These are phyloP conservation scores for Drosophila prosaltans DNA, from an alignment of 1,140 invertebrate genomes.

Conservation along the genomic window DNA sequence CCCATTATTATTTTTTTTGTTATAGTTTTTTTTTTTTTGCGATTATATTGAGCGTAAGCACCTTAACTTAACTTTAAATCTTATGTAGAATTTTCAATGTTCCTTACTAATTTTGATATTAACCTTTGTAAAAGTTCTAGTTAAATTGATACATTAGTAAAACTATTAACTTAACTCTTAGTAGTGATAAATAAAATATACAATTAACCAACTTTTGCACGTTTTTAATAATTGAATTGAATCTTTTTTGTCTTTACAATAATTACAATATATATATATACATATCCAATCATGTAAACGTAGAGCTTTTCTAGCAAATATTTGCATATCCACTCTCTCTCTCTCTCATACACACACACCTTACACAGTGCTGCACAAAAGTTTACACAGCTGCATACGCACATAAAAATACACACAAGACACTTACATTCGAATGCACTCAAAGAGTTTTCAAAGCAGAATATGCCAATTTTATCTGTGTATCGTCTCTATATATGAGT, in stretches of 20 bases:
- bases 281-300: constrained; percentile 39
- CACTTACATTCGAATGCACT: constrained; percentile 25
- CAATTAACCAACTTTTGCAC: constrained; percentile 12
- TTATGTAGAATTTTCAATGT: constrained; percentile 42
- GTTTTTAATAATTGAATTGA: constrained; percentile 12
- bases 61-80: constrained; percentile 25
- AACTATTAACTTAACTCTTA: constrained; percentile 29
- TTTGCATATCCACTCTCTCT: constrained; percentile 32
- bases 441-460: constrained; percentile 50
- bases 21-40: constrained; percentile 46
- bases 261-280: constrained; percentile 26
- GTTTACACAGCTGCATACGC: constrained; percentile 13
- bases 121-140: constrained; percentile 42
- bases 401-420: background rate
- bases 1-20: constrained; percentile 33
- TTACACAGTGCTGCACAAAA: constrained; percentile 51
- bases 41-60: constrained; percentile 6
- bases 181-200: constrained; percentile 27
- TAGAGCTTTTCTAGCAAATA: constrained; percentile 57
- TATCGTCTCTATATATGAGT: constrained; percentile 54
- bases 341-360: constrained; percentile 20
- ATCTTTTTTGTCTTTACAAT: constrained; percentile 20
- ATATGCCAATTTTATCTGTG: constrained; percentile 56
- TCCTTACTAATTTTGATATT: constrained; percentile 61
- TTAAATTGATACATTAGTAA: constrained; percentile 5